Evolutionary conservation across 1,140 invertebrate genomes (phyloP).

Genomic region (Nautilus pompilius): DNA sequence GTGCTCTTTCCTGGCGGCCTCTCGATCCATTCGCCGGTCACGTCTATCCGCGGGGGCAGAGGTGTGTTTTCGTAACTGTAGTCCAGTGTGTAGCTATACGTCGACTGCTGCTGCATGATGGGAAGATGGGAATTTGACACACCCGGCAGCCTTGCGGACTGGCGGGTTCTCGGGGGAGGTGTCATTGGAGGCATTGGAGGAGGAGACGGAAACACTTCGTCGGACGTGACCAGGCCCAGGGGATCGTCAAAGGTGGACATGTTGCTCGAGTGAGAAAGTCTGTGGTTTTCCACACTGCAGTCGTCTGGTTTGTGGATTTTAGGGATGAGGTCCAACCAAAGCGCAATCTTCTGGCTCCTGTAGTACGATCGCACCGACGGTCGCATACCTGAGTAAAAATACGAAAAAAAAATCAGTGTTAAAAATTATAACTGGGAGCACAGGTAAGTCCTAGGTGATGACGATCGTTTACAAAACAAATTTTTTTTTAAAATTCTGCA

Average conservation of each 20-base stretch:
- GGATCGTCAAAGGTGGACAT: constrained; percentile 37
- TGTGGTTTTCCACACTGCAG: constrained; percentile 74
- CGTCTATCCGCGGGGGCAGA: not conserved
- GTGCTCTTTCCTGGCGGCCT: not conserved
- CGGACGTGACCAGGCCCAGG: constrained; percentile 33
- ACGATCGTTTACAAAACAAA: too few species aligned
- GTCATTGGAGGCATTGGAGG: constrained; percentile 39
- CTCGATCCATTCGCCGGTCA: too few species aligned
- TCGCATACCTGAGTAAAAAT: constrained; percentile 5
- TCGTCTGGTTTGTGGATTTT: constrained; percentile 78
- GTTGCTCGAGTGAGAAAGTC: constrained; percentile 66
- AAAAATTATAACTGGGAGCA: too few species aligned
- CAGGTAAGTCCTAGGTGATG: too few species aligned
- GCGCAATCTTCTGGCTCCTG: constrained; percentile 88
- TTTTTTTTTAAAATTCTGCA: too few species aligned
- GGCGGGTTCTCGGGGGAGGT: constrained; percentile 9
- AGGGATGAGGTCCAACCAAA: constrained; percentile 93
- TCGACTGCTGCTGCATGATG: not conserved
- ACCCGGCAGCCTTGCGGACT: too few species aligned
- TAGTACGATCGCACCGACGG: constrained; percentile 81
- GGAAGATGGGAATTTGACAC: not conserved
- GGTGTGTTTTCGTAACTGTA: not conserved
- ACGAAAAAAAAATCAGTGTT: not conserved
- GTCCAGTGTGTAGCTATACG: not conserved
- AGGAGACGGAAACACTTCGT: constrained; percentile 43